phyloP scores from a whole-genome alignment of 1,140 invertebrate genomes.

The Tetragnatha versicolor region DNA sequence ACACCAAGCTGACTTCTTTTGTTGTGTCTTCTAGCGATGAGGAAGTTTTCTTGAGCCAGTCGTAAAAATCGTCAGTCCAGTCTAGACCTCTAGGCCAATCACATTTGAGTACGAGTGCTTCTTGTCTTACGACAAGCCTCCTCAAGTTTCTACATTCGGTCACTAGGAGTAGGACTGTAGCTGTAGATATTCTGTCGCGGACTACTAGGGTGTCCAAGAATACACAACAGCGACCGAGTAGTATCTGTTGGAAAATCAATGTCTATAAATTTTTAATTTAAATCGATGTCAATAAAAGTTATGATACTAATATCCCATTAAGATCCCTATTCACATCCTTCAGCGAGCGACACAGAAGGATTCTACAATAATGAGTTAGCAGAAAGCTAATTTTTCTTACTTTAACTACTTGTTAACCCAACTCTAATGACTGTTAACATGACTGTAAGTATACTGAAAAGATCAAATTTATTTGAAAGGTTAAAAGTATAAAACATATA shows the following conservation, averaged over 20 bases:
- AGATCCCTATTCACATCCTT: too few species aligned
- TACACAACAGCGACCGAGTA: slow-evolving; percentile 58
- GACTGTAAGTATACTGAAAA: too few species aligned
- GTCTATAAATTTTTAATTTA: too few species aligned
- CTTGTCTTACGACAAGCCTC: slow-evolving; percentile 74
- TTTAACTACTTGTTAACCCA: too few species aligned
- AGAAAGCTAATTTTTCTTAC: too few species aligned
- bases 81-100: slow-evolving; percentile 75
- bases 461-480: too few species aligned
- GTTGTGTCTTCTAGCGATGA: slow-evolving; percentile 73
- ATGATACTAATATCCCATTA: too few species aligned
- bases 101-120: slow-evolving; percentile 74
- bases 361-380: too few species aligned
- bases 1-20: slow-evolving; percentile 73
- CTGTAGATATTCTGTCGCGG: slow-evolving; percentile 79
- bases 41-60: slow-evolving; percentile 70
- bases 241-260: slow-evolving; percentile 53
- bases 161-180: slow-evolving; percentile 78
- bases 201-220: slow-evolving; percentile 75
- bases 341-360: too few species aligned
- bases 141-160: slow-evolving; percentile 69
- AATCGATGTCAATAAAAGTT: too few species aligned
- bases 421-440: too few species aligned
- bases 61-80: slow-evolving; percentile 74
- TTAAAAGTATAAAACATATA: too few species aligned